Percentiles rank a stretch among this genome's conserved stretches.
These are phyloP conservation scores for Zophobas atratus DNA, from an alignment of 1,140 invertebrate species.

Conservation along the genomic window DNA sequence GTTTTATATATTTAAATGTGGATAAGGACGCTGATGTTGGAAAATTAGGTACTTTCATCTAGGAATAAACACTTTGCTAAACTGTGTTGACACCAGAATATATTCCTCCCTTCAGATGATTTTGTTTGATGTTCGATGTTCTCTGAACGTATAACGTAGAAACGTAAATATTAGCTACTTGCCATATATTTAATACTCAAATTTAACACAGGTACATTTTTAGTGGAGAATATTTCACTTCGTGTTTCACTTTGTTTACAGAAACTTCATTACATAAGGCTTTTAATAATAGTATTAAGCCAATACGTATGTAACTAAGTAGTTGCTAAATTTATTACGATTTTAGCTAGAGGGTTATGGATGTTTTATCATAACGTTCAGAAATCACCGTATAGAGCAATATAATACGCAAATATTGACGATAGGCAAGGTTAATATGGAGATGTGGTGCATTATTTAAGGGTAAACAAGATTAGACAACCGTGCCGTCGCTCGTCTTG, in stretches of 20 bases:
- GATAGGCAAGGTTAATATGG: neutral
- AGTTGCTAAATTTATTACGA: neutral
- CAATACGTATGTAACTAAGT: neutral
- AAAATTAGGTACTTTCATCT: too few relatives aligned
- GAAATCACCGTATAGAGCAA: neutral
- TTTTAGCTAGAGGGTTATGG: neutral
- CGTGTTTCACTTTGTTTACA: neutral
- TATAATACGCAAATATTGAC: constrained; percentile 9
- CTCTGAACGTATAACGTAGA: too few relatives aligned
- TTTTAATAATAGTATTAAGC: neutral
- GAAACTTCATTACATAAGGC: neutral
- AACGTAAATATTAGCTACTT: too few relatives aligned
- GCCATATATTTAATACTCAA: too few relatives aligned
- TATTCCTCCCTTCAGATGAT: too few relatives aligned
- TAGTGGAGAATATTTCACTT: too few relatives aligned
- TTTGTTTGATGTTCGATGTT: too few relatives aligned
- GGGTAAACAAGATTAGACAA: constrained; percentile 13
- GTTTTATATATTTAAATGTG: too few relatives aligned
- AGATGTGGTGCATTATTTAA: constrained; percentile 6
- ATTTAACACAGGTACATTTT: too few relatives aligned
- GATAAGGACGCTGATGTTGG: too few relatives aligned
- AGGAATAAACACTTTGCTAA: too few relatives aligned
- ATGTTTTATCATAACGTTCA: neutral
- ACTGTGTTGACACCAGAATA: too few relatives aligned
- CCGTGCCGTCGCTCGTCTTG: neutral